These are phyloP conservation scores for Eubasilissa splendida DNA, from an alignment of 2,888 invertebrate genomes.

Conservation along the genomic window DNA sequence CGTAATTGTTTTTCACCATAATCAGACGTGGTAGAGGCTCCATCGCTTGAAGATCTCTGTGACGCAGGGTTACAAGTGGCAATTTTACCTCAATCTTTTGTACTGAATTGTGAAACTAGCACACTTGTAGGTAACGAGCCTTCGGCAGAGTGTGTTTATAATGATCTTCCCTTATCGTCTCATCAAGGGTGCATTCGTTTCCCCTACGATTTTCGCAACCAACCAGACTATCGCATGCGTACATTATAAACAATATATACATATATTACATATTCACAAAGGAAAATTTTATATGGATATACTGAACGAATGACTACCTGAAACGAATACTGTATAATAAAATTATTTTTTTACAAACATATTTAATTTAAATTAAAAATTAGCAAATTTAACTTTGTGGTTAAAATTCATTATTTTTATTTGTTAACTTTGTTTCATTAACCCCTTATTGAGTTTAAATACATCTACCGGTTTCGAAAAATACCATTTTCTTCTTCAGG, in stretches of 20 bases:
- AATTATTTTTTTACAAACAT: too few relatives aligned
- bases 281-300: too few relatives aligned
- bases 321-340: too few relatives aligned
- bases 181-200: not conserved
- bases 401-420: too few relatives aligned
- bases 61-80: conserved; percentile 20
- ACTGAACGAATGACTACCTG: too few relatives aligned
- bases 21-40: conserved; percentile 9
- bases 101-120: conserved; percentile 21
- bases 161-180: conserved; percentile 20
- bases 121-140: conserved; percentile 32
- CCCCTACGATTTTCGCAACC: not conserved
- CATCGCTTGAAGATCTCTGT: not conserved
- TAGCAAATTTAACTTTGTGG: too few relatives aligned
- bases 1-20: conserved; percentile 20
- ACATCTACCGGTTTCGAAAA: too few relatives aligned
- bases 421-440: too few relatives aligned
- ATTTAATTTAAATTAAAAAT: too few relatives aligned
- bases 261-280: too few relatives aligned
- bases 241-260: not conserved
- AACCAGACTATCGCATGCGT: not conserved
- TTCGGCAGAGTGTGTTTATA: conserved; percentile 12
- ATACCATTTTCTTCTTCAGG: too few relatives aligned
- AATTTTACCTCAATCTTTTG: conserved; percentile 15
- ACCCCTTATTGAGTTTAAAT: too few relatives aligned